Conservation (phyloP, 2,888 invertebrate genomes). For the Pasiphila rectangulata region DNA sequence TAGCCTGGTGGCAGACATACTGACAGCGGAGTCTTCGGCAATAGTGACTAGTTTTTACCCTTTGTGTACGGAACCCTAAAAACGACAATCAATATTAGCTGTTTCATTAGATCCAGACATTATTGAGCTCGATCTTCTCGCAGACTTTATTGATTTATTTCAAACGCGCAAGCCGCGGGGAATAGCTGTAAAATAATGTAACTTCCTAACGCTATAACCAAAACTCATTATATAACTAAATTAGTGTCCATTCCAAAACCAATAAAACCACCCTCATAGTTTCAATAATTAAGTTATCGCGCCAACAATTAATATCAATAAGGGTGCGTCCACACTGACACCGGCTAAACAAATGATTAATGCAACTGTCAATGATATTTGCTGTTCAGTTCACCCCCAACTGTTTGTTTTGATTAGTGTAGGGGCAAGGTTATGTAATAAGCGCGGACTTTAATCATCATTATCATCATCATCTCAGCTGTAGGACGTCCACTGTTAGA, state of each 20-base stretch:
- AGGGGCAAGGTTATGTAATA: not conserved
- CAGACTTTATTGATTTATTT: no score
- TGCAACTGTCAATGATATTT: constrained; percentile 31
- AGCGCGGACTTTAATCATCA: not conserved
- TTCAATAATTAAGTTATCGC: constrained; percentile 36
- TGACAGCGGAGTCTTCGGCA: no score
- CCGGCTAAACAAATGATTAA: constrained; percentile 34
- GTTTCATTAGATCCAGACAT: no score
- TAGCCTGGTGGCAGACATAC: no score
- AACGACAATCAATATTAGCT: no score
- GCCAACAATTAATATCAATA: constrained; percentile 40
- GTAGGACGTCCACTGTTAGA: no score
- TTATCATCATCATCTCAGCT: no score
- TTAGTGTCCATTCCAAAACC: constrained; percentile 9
- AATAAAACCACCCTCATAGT: constrained; percentile 21
- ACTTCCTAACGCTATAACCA: not conserved
- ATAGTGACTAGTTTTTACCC: no score
- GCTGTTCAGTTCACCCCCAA: constrained; percentile 6
- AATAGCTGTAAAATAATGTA: no score
- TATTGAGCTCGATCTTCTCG: no score
- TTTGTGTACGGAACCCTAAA: no score
- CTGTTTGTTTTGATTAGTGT: constrained; percentile 9
- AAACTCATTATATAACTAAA: not conserved
- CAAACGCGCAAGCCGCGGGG: no score
- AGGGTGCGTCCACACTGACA: constrained; percentile 31